These are phyloP conservation scores for Circaetus cinerascens DNA, from an alignment of 2,113 vertebrate species.

Conservation along the genomic window DNA sequence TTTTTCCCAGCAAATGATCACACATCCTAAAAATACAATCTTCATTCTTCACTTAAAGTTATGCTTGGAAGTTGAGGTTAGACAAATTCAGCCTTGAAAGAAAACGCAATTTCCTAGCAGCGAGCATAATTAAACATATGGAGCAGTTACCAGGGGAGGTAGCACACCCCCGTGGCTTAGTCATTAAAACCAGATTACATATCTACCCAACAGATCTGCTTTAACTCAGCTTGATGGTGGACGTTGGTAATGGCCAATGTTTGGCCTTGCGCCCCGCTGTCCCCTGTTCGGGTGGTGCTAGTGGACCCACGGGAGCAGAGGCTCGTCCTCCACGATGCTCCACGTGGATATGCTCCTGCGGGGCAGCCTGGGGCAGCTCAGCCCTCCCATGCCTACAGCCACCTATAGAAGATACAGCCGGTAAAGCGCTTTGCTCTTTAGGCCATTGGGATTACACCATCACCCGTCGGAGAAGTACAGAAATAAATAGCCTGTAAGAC, in stretches of 20 bases:
- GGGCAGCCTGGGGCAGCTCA: neutral
- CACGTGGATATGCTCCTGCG: fast-evolving
- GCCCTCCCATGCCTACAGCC: fast-evolving
- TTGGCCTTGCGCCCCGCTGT: fast-evolving
- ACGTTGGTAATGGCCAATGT: fast-evolving
- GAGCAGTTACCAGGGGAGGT: neutral
- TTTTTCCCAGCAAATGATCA: constrained; percentile 7
- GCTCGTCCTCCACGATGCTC: fast-evolving
- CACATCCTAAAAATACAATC: constrained; percentile 57
- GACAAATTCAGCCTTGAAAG: neutral
- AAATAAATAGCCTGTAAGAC: neutral
- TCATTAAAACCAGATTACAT: neutral
- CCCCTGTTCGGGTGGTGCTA: fast-evolving
- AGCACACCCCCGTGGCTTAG: neutral
- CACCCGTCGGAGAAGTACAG: fast-evolving
- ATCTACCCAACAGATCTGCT: fast-evolving
- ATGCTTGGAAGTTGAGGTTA: neutral
- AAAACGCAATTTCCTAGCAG: neutral
- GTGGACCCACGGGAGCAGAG: fast-evolving
- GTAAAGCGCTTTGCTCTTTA: fast-evolving
- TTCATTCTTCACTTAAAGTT: constrained; percentile 21
- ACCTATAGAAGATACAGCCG: fast-evolving
- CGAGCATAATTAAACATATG: neutral
- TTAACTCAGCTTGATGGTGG: fast-evolving
- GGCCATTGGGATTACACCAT: fast-evolving